Percentiles rank a stretch among this genome's conserved stretches.
These are phyloP conservation scores for Boleophthalmus pectinirostris DNA, from an alignment of 2,113 vertebrate genomes.

Conservation along the genomic window DNA sequence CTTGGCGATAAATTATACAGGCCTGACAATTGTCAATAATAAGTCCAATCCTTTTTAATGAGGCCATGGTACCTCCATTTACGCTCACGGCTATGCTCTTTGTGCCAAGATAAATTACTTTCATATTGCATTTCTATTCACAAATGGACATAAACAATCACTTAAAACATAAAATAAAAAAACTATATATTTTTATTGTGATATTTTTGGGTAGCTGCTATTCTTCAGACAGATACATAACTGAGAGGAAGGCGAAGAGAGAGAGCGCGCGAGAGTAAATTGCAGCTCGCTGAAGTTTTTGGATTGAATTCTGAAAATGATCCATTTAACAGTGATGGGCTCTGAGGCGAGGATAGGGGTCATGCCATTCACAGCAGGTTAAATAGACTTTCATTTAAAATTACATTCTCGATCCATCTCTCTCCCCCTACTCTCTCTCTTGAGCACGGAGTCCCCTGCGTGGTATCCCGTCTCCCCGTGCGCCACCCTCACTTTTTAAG, in stretches of 20 bases:
- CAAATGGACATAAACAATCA: conserved; percentile 24
- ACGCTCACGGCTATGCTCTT: background rate
- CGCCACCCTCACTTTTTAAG: conserved; percentile 74
- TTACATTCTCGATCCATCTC: conserved; percentile 81
- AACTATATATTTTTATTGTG: conserved; percentile 60
- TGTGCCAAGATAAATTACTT: conserved; percentile 2
- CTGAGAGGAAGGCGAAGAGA: conserved; percentile 37
- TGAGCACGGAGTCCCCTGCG: conserved; percentile 60
- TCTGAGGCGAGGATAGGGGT: conserved; percentile 74
- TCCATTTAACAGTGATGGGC: conserved; percentile 81
- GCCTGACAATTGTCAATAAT: conserved; percentile 3
- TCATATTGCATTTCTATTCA: conserved; percentile 31
- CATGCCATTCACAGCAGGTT: conserved; percentile 80
- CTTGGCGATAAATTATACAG: conserved; percentile 10
- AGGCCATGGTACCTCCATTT: conserved; percentile 6
- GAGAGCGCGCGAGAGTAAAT: conserved; percentile 63
- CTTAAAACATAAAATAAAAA: conserved; percentile 31
- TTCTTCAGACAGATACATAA: conserved; percentile 64
- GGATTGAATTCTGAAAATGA: conserved; percentile 85
- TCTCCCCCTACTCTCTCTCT: conserved; percentile 48
- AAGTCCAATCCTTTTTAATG: conserved; percentile 11
- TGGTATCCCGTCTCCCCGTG: conserved; percentile 68
- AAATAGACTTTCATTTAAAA: conserved; percentile 84
- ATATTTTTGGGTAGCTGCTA: conserved; percentile 63
- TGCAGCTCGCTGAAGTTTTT: conserved; percentile 83